Evolutionary conservation across 2,113 vertebrate genomes (phyloP).

Genomic region (Oxygymnocypris stewartii): DNA sequence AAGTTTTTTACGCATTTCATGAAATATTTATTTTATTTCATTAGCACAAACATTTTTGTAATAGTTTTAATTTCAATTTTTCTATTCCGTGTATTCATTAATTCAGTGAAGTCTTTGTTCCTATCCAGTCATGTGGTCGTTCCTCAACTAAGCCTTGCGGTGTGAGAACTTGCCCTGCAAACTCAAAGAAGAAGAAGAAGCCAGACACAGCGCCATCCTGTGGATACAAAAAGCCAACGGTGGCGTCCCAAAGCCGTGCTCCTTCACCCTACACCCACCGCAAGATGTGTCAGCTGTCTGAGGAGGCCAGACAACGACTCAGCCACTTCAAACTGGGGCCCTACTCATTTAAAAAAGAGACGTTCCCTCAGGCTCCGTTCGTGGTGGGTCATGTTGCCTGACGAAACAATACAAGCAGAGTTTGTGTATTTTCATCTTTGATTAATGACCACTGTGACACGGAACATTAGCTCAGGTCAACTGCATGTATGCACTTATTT

Average conservation of each 20-base stretch:
- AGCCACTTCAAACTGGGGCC: constrained; percentile 90
- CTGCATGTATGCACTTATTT: background rate
- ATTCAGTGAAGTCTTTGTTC: background rate
- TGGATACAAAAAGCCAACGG: constrained; percentile 86
- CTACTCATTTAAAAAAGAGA: constrained; percentile 89
- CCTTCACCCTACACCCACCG: constrained; percentile 93
- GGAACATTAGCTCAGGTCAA: background rate
- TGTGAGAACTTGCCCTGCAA: constrained; percentile 34
- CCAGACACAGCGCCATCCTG: constrained; percentile 38
- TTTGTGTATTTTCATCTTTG: background rate
- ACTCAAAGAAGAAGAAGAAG: constrained; percentile 47
- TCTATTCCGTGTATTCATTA: background rate
- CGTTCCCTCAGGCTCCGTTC: constrained; percentile 81
- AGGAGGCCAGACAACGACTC: constrained; percentile 84
- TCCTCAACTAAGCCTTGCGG: constrained; percentile 12
- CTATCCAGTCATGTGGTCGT: constrained; percentile 8
- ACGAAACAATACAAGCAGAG: background rate
- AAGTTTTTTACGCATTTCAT: background rate
- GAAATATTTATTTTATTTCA: background rate
- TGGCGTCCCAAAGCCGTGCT: constrained; percentile 84
- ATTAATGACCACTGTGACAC: background rate
- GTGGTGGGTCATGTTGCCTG: constrained; percentile 74
- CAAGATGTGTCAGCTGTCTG: constrained; percentile 90
- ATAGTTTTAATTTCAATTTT: background rate
- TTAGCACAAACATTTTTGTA: background rate